Conservation (phyloP, 2,797 vertebrate genomes). For the Pseudochirops corinnae region DNA sequence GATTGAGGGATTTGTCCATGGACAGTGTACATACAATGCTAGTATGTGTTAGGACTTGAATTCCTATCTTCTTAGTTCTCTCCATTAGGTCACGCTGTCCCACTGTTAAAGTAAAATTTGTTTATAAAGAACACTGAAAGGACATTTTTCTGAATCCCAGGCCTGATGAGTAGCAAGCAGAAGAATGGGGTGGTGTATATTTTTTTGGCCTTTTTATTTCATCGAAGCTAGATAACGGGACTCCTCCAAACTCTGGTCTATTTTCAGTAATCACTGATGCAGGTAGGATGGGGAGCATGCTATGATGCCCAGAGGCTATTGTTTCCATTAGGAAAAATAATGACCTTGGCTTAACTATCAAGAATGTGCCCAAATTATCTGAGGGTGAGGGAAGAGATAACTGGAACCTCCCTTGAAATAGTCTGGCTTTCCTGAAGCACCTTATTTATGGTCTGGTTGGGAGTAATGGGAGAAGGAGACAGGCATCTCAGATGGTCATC, state of each 20-base stretch:
- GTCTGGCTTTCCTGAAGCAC: not conserved
- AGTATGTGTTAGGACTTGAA: not conserved
- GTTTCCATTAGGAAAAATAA: not conserved
- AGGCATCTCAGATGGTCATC: slow-evolving; percentile 39
- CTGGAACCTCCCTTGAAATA: not conserved
- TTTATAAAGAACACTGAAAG: not conserved
- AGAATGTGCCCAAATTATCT: not conserved
- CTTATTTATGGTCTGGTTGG: not conserved
- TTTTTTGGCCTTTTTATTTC: not conserved
- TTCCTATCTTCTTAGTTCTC: not conserved
- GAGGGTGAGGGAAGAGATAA: not conserved
- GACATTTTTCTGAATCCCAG: not conserved
- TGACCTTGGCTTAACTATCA: slow-evolving; percentile 18
- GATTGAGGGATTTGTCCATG: not conserved
- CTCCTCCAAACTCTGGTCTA: not conserved
- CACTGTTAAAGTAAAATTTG: not conserved
- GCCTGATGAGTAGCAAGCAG: no score
- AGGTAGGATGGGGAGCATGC: not conserved
- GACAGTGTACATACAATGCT: not conserved
- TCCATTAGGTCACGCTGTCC: not conserved
- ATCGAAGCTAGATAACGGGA: not conserved
- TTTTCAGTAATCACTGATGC: slow-evolving; percentile 15
- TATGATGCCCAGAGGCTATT: not conserved
- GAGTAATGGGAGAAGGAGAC: not conserved
- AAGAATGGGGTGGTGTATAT: not conserved